phyloP scores from a whole-genome alignment of 64 coral and sea anemone genomes.

The Montipora capricornis region DNA sequence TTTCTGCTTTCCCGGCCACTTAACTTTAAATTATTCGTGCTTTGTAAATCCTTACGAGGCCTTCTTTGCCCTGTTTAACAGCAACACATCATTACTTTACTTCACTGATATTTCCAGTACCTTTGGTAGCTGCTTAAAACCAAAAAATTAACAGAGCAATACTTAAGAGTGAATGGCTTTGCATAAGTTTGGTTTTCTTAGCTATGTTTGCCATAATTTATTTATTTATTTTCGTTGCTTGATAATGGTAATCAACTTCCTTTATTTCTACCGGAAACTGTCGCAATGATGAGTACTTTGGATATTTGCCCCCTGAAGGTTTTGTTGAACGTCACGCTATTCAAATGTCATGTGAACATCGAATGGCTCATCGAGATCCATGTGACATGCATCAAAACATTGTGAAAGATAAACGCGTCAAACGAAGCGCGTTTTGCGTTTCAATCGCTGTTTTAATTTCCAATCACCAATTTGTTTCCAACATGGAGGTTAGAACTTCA shows the following conservation, averaged over 20 bases:
- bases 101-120: neutral
- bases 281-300: slow-evolving; percentile 28
- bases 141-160: too few species aligned
- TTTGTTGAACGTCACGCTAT: slow-evolving; percentile 39
- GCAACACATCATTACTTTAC: too few species aligned
- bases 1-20: neutral
- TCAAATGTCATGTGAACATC: slow-evolving; percentile 30
- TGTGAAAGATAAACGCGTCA: neutral
- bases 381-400: neutral
- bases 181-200: neutral
- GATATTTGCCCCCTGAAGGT: slow-evolving; percentile 22
- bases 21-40: neutral
- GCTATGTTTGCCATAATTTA: neutral
- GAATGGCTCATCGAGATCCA: neutral
- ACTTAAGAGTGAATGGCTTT: neutral
- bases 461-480: neutral
- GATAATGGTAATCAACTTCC: slow-evolving; percentile 6
- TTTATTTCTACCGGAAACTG: neutral
- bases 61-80: neutral
- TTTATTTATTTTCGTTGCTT: slow-evolving; percentile 23
- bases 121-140: neutral
- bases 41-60: neutral
- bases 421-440: neutral
- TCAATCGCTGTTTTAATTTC: neutral
- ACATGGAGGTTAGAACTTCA: neutral